Evolutionary conservation across 2,797 vertebrate species (phyloP).

Genomic region (Spondyliosoma cantharus): DNA sequence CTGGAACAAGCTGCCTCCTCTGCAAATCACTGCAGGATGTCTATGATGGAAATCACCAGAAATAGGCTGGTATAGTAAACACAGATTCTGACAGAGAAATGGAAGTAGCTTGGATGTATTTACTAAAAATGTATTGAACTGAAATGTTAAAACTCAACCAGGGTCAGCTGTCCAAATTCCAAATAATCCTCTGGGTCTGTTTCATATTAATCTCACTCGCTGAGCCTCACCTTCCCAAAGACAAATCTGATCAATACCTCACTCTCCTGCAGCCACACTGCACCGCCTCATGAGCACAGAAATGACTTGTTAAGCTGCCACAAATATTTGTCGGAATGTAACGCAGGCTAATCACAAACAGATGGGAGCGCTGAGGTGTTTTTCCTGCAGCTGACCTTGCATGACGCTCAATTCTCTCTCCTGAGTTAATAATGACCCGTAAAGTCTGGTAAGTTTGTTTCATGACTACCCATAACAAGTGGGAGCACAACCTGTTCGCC

Average conservation of each 20-base stretch:
- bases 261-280: conserved; percentile 32
- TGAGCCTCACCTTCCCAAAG: conserved; percentile 41
- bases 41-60: background rate
- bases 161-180: conserved; percentile 12
- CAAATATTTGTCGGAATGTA: conserved; percentile 44
- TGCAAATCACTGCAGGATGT: background rate
- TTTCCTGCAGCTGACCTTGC: background rate
- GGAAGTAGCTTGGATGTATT: background rate
- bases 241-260: conserved; percentile 65
- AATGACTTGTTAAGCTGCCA: conserved; percentile 43
- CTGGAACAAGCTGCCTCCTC: background rate
- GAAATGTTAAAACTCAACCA: background rate
- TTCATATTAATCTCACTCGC: conserved; percentile 43
- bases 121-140: background rate
- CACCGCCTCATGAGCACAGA: conserved; percentile 24
- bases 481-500: background rate
- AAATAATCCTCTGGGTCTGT: conserved; percentile 24
- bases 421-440: background rate
- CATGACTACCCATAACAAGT: background rate
- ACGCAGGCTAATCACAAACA: conserved; percentile 36
- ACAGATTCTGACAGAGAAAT: background rate
- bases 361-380: conserved; percentile 12
- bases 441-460: conserved; percentile 8
- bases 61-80: background rate
- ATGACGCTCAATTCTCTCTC: background rate